Evolutionary conservation across 53 echinoderm and acorn worm genomes (phyloP).

Genomic region (Zoroaster sp.): DNA sequence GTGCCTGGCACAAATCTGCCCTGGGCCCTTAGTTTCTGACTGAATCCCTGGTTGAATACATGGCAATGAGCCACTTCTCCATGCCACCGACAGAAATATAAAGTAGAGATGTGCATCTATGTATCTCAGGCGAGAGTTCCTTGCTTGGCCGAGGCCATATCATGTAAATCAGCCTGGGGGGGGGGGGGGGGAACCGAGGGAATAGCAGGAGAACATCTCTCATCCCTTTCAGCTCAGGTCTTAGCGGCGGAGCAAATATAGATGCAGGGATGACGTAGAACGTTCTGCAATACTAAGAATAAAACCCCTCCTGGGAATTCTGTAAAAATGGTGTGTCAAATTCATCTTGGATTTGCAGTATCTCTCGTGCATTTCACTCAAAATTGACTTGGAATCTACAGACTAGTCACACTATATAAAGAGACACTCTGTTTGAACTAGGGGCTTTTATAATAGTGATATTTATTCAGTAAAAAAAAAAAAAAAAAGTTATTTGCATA

Average conservation of each 20-base stretch:
- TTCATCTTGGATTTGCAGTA: slow-evolving; percentile 20
- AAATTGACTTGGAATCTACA: slow-evolving; percentile 23
- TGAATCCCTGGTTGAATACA: slow-evolving; percentile 6
- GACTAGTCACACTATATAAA: background rate
- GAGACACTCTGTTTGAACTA: background rate
- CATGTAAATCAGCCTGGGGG: slow-evolving; percentile 20
- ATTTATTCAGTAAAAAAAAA: background rate
- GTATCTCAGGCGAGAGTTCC: background rate
- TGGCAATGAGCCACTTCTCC: background rate
- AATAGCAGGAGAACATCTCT: background rate
- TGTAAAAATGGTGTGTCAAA: slow-evolving; percentile 2
- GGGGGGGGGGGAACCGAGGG: background rate
- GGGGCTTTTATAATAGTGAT: background rate
- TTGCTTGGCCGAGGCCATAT: slow-evolving; percentile 4
- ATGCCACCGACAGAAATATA: background rate
- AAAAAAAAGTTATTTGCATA: background rate
- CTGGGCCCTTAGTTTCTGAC: slow-evolving; percentile 3
- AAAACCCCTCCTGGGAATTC: slow-evolving; percentile 13
- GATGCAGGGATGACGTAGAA: slow-evolving; percentile 16
- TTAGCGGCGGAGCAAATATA: slow-evolving; percentile 38
- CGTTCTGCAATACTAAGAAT: slow-evolving; percentile 29
- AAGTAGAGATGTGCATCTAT: background rate
- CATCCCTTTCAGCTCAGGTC: slow-evolving; percentile 16
- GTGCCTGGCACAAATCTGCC: background rate
- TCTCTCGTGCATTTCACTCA: background rate